These are phyloP conservation scores for Hystrix brachyura DNA, from an alignment of 2,113 vertebrate genomes.

Conservation along the genomic window DNA sequence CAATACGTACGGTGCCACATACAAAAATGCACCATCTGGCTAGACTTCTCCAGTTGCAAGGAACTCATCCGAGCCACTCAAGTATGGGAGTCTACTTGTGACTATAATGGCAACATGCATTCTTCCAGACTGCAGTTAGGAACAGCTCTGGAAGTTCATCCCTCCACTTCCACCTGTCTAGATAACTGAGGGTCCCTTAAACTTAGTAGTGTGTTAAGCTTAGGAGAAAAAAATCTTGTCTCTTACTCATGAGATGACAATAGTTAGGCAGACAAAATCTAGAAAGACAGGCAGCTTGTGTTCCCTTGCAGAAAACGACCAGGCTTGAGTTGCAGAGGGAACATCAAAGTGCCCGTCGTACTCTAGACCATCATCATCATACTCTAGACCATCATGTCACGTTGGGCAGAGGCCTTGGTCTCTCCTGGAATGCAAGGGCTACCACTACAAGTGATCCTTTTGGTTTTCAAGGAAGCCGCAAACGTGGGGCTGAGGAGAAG, in stretches of 20 bases:
- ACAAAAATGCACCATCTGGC: not conserved
- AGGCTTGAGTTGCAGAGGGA: not conserved
- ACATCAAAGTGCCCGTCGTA: not conserved
- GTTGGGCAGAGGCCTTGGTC: not conserved
- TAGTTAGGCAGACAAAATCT: not conserved
- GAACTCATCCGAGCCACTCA: not conserved
- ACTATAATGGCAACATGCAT: not conserved
- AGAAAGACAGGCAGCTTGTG: not conserved
- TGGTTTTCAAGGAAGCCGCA: not conserved
- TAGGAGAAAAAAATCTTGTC: not conserved
- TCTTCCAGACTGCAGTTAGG: not conserved
- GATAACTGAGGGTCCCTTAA: not conserved
- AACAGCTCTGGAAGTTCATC: not conserved
- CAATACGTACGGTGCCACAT: not conserved
- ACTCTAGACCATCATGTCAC: not conserved
- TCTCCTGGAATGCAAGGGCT: constrained; percentile 3
- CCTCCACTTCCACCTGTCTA: not conserved
- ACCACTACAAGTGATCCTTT: not conserved
- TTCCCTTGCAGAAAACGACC: not conserved
- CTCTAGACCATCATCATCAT: not conserved
- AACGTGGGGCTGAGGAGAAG: not conserved
- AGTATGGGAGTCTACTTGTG: not conserved
- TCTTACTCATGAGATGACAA: not conserved
- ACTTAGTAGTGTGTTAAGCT: not conserved
- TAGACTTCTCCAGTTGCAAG: not conserved